Base-by-base conservation (phyloP, 2,113 vertebrate genomes). In the Phyllopteryx taeniolatus region DNA sequence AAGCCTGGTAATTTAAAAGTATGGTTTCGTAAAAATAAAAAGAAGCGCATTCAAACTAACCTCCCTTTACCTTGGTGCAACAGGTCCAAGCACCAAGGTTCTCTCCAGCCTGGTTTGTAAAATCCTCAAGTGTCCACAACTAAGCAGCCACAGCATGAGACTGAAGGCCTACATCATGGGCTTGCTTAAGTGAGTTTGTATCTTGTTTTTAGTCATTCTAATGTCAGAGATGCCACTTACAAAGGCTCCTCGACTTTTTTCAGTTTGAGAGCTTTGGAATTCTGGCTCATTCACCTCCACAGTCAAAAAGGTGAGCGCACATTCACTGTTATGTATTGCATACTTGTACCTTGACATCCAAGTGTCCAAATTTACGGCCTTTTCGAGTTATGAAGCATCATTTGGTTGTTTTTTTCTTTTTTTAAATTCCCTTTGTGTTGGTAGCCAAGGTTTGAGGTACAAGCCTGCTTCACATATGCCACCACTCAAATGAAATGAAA, bases 161-260 rank as follows among this genome's bases (percentile, higher is more conserved):
- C 94, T 99, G 87, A 94, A 97, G 0, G 95, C 96, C 0, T 99
- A 99, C 92, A 90, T 98, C 87, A 95, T 98, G 3, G 97, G 96
- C 67, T 93, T 99, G 70, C 95, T 99, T 69, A 99, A 99, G 98
- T 99, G 87, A 94, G 95, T 83, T 20, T 68, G 1, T 17, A 15
- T 33, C 12, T 59, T 0, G 27, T 5, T 35, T 9, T 8, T 61
- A 8, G 5, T 35, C 1, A 7, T 61, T 17, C 7, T 39, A 3
- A 63, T 39, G 47, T 3, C n/a, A 39, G 14, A 39, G 2, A 75
- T 14, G 43, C 39, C 74, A 4, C 27, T 9, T 27, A 56, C 64
- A 60, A 61, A 46, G 2, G 5, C 11, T 46, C 66, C 12, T 64
- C 67, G 12, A 4, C 65, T 17, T 70, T 77, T 81, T 87, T 59